These are phyloP conservation scores for Acanthosepion pharaonis DNA, from an alignment of 2,888 invertebrate genomes.

Conservation along the genomic window DNA sequence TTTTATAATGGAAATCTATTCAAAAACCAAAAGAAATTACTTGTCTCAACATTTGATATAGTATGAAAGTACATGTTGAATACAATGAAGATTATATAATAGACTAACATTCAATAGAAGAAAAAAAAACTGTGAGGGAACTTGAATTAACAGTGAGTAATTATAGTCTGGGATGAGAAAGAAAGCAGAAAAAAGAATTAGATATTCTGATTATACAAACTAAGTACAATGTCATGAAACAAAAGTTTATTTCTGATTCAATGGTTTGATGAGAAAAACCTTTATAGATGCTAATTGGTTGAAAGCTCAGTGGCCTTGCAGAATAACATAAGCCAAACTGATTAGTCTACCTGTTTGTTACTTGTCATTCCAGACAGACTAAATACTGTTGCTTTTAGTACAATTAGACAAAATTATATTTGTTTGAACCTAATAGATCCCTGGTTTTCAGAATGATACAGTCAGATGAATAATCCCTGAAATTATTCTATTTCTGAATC, in stretches of 20 bases:
- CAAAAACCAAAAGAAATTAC: too few relatives aligned
- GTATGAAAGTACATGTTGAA: neutral
- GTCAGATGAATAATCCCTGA: neutral
- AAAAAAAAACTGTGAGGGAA: neutral
- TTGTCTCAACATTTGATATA: neutral
- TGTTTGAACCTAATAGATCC: neutral
- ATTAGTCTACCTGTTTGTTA: neutral
- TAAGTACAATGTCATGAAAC: neutral
- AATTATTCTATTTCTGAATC: neutral
- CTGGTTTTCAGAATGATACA: neutral
- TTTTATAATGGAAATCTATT: too few relatives aligned
- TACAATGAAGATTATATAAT: neutral
- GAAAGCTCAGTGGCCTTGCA: neutral
- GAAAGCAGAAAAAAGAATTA: neutral
- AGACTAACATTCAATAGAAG: neutral
- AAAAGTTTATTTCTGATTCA: constrained; percentile 13
- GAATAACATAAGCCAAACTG: neutral
- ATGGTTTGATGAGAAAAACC: neutral
- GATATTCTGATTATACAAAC: neutral
- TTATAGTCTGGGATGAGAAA: neutral
- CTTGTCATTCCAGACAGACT: neutral
- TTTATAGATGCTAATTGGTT: neutral
- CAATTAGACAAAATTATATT: constrained; percentile 6
- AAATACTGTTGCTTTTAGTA: neutral
- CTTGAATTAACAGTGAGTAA: neutral